phyloP scores from a whole-genome alignment of 1,140 invertebrate species.

The Drosophila funebris region DNA sequence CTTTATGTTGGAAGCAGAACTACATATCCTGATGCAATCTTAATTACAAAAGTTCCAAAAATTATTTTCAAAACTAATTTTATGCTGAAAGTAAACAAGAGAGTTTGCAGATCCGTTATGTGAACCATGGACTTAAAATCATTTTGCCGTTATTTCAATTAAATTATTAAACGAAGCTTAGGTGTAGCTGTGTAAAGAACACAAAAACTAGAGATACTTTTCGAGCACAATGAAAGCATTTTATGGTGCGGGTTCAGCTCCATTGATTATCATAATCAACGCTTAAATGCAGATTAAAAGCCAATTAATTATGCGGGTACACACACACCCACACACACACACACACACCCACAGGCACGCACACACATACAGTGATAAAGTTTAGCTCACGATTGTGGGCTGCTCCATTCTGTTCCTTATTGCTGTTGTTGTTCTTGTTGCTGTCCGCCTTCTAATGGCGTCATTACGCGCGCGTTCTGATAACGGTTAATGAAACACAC shows the following conservation, averaged over 20 bases:
- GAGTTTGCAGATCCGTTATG: too few species aligned
- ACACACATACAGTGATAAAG: too few species aligned
- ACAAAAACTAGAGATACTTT: background rate
- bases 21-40: too few species aligned
- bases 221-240: background rate
- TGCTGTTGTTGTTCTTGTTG: background rate
- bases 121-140: too few species aligned
- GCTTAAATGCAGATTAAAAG: constrained; percentile 44
- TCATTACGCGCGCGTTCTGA: constrained; percentile 37
- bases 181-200: too few species aligned
- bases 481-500: constrained; percentile 40
- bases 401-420: background rate
- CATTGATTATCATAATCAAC: constrained; percentile 40
- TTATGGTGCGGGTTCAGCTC: constrained; percentile 9
- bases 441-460: constrained; percentile 20
- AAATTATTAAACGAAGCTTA: too few species aligned
- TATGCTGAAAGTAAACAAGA: too few species aligned
- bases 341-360: background rate
- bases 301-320: constrained; percentile 32
- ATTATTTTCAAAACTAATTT: too few species aligned
- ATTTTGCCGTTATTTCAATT: too few species aligned
- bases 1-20: too few species aligned
- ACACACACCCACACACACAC: background rate
- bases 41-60: too few species aligned
- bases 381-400: background rate